Base-by-base conservation (phyloP, 2,888 invertebrate species). In the Drosophila affinis region DNA sequence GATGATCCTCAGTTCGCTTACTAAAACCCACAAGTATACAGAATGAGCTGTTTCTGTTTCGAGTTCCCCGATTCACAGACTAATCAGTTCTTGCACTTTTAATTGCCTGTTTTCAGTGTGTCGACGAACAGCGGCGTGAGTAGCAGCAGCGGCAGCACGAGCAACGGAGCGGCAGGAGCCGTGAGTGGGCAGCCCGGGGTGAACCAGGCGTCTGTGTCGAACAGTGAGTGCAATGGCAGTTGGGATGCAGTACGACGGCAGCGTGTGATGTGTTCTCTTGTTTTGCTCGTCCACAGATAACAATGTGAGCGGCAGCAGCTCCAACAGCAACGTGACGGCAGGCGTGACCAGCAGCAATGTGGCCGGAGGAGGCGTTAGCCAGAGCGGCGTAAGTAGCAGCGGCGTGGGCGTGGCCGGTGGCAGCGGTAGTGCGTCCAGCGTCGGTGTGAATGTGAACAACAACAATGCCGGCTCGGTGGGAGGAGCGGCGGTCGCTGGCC, bases 111-210 rank as follows among this genome's bases (percentile, higher is more conserved):
- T 59, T 70, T 47, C 81, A 92, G 90, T 90, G 91, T 91, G 69
- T 87, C 91, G 67, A 89, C 91, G 47, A 91, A 89, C 78, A 90
- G 88, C 76, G 91, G 88, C 72, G 91, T 89, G 3, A 92, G 89
- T 80, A 92, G 90, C 80, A 90, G 86, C 78, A 89, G 85, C 53
- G 82, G 85, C 49, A 90, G 89, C 73, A 81, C 88, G 18, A 87
- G 85, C 53, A 88, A 88, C 55, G 89, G 82, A 49, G 75, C 76
- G 14, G 67, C 85, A 44, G 91, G 89, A 72, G 87, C 90, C 53
- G 91, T 87, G 34, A 87, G 91, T 74, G 91, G 90, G 64, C 85
- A 87, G 58, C 51, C 89, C 72, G 88, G 87, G 75, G 78, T 82
- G 64, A 90, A 80, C 59, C 76, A 87, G 49, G 72, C 86, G 54